A percentile compares a stretch with the other conserved stretches of the same genome.
Evolutionary conservation across 2,797 vertebrate genomes (phyloP).

Genomic region (Sebastes minor): DNA sequence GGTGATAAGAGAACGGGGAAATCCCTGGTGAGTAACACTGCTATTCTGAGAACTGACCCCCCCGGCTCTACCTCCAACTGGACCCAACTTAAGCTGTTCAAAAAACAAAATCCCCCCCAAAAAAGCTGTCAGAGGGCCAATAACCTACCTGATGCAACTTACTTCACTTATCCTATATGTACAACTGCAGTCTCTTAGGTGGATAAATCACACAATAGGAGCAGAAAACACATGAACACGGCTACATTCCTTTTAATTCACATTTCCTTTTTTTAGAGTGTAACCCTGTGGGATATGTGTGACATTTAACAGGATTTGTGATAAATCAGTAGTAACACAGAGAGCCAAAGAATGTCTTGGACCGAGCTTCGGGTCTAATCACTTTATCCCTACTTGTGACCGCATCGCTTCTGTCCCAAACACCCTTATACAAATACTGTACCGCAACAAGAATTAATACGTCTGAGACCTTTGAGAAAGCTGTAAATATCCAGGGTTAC

Average conservation of each 20-base stretch:
- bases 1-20: conserved; percentile 58
- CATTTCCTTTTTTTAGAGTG: background rate
- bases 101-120: conserved; percentile 5
- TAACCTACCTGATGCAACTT: background rate
- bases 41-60: conserved; percentile 17
- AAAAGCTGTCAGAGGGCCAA: background rate
- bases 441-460: conserved; percentile 1
- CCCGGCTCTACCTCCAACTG: background rate
- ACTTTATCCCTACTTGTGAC: conserved; percentile 48
- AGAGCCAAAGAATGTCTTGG: conserved; percentile 43
- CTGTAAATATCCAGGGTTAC: conserved; percentile 43
- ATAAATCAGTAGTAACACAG: conserved; percentile 10
- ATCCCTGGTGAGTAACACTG: conserved; percentile 50
- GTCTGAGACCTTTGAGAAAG: conserved; percentile 9
- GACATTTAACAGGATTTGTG: conserved; percentile 36
- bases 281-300: conserved; percentile 20
- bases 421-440: conserved; percentile 24
- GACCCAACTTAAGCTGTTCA: background rate
- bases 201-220: background rate
- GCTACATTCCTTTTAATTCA: background rate
- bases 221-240: background rate
- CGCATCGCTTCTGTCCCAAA: conserved; percentile 30
- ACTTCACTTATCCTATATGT: background rate
- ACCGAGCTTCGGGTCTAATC: conserved; percentile 33
- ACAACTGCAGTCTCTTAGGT: background rate